Conservation (phyloP, 2,113 vertebrate species). For the Centropristis striata region DNA sequence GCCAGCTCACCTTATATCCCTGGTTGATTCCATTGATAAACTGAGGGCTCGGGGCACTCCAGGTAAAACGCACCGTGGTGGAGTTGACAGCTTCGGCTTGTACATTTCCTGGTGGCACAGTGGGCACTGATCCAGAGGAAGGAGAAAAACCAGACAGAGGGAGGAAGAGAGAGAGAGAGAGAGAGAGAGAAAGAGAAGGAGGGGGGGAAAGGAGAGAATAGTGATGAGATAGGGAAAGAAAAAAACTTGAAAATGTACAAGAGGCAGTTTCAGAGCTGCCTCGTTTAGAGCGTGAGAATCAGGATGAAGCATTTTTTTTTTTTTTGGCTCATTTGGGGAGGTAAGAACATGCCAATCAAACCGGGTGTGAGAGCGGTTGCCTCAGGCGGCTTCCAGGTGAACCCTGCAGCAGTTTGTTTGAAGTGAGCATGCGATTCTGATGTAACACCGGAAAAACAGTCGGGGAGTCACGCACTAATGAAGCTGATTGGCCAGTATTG, state of each 20-base stretch:
- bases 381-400: constrained; percentile 79
- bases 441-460: constrained; percentile 63
- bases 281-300: constrained; percentile 54
- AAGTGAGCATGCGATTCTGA: constrained; percentile 68
- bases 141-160: constrained; percentile 13
- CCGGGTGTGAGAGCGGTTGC: constrained; percentile 69
- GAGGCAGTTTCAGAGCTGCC: constrained; percentile 38
- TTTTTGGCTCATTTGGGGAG: constrained; percentile 62
- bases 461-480: constrained; percentile 52
- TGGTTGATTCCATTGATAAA: constrained; percentile 99
- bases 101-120: constrained; percentile 95
- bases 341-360: constrained; percentile 73
- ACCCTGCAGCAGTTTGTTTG: constrained; percentile 75
- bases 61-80: constrained; percentile 94
- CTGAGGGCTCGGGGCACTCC: constrained; percentile 97
- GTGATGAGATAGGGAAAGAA: constrained; percentile 30
- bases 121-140: constrained; percentile 90
- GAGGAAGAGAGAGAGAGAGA: background rate
- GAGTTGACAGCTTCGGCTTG: constrained; percentile 96
- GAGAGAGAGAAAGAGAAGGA: background rate
- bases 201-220: constrained; percentile 3
- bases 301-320: constrained; percentile 39
- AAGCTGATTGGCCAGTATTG: constrained; percentile 49
- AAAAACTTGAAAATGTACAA: constrained; percentile 15
- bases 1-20: constrained; percentile 94